Percentiles rank a stretch among this genome's conserved stretches.
These are phyloP conservation scores for Anthophora plumipes DNA, from an alignment of 2,888 invertebrate genomes.

Conservation along the genomic window DNA sequence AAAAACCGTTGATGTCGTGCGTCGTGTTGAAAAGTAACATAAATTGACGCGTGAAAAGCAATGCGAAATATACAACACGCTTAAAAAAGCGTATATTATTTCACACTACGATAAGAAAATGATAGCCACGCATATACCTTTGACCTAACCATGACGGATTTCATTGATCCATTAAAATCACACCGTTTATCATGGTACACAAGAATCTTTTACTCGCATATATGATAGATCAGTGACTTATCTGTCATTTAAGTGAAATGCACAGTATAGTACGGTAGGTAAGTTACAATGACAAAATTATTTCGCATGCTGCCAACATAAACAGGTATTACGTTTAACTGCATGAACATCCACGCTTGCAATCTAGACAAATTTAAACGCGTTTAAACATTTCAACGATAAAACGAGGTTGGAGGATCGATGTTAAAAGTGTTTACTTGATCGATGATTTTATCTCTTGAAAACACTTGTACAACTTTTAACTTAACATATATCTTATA, in stretches of 20 bases:
- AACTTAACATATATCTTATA: not conserved
- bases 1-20: not conserved
- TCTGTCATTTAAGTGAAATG: constrained; percentile 27
- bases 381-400: not conserved
- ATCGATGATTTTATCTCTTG: no score
- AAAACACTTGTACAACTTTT: not conserved
- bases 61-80: not conserved
- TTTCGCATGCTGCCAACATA: not conserved
- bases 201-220: constrained; percentile 13
- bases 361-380: not conserved
- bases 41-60: not conserved
- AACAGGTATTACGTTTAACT: not conserved
- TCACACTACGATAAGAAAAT: constrained; percentile 30
- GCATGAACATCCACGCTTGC: not conserved
- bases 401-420: no score
- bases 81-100: constrained; percentile 24
- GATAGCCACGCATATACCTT: constrained; percentile 27
- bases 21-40: not conserved
- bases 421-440: no score
- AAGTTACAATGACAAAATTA: constrained; percentile 37
- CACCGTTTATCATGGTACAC: constrained; percentile 16
- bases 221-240: constrained; percentile 33
- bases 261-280: constrained; percentile 34
- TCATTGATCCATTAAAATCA: constrained; percentile 46
- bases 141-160: constrained; percentile 52